phyloP scores from a whole-genome alignment of 1,140 invertebrate species.

The Rhyzopertha dominica region DNA sequence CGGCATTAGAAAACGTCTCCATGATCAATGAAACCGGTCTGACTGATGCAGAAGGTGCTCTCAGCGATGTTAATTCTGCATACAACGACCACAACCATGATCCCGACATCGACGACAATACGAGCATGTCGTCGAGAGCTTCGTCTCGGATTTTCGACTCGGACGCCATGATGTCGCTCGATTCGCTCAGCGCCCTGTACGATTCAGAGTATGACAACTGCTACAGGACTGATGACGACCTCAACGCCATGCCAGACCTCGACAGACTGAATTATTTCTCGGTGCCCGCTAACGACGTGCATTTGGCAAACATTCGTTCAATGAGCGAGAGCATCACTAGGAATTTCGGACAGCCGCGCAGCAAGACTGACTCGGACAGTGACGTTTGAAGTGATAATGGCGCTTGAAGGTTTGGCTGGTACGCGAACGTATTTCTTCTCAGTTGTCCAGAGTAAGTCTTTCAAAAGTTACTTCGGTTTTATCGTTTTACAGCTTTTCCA shows the following conservation, averaged over 20 bases:
- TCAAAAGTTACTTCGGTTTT: no score
- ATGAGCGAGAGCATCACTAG: slow-evolving; percentile 70
- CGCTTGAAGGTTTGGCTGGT: no score
- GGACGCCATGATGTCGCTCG: slow-evolving; percentile 68
- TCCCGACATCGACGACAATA: slow-evolving; percentile 71
- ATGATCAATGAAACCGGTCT: slow-evolving; percentile 79
- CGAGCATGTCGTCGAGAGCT: slow-evolving; percentile 70
- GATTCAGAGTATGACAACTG: slow-evolving; percentile 78
- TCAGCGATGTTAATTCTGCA: slow-evolving; percentile 81
- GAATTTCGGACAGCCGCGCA: slow-evolving; percentile 65
- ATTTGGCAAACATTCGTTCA: slow-evolving; percentile 69
- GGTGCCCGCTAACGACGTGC: slow-evolving; percentile 58
- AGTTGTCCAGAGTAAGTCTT: no score
- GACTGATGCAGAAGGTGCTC: slow-evolving; percentile 77
- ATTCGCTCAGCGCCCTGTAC: slow-evolving; percentile 74
- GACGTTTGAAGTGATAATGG: slow-evolving; percentile 57
- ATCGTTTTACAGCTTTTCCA: no score
- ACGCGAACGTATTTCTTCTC: no score
- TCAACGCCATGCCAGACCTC: slow-evolving; percentile 42
- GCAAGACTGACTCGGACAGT: slow-evolving; percentile 59
- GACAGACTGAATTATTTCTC: slow-evolving; percentile 45
- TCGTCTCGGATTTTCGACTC: slow-evolving; percentile 72
- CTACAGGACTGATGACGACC: slow-evolving; percentile 47
- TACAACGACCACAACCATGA: slow-evolving; percentile 69
- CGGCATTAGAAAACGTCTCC: slow-evolving; percentile 74